phyloP scores from a whole-genome alignment of 2,888 invertebrate genomes.

The Drosophila maculinotata region DNA sequence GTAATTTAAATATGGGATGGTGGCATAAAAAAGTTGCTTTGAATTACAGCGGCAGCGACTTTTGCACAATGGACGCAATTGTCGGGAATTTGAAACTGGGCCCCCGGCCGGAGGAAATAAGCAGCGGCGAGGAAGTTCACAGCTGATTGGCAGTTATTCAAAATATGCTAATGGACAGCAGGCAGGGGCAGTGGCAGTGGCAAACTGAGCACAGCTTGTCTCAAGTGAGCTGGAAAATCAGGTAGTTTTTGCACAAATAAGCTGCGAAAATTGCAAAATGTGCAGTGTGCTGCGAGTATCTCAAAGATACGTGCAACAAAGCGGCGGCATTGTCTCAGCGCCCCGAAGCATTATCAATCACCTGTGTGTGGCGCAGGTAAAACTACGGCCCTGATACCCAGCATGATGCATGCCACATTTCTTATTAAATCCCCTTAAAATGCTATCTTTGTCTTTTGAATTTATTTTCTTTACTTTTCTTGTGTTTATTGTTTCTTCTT shows the following conservation, averaged over 20 bases:
- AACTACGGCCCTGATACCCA: conserved; percentile 12
- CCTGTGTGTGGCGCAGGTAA: conserved; percentile 59
- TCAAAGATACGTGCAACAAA: conserved; percentile 48
- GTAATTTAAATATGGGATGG: conserved; percentile 75
- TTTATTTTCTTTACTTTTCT: conserved; percentile 13
- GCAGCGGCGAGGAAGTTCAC: conserved; percentile 47
- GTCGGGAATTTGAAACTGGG: conserved; percentile 47
- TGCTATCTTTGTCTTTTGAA: conserved; percentile 39
- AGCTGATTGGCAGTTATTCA: conserved; percentile 73
- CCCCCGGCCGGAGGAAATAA: conserved; percentile 33
- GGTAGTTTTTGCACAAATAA: conserved; percentile 74
- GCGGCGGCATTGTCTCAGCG: conserved; percentile 32
- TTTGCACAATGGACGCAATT: conserved; percentile 70
- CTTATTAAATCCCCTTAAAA: conserved; percentile 56
- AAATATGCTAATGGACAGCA: conserved; percentile 55
- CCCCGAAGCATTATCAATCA: conserved; percentile 71
- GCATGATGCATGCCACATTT: conserved; percentile 57
- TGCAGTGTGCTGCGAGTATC: conserved; percentile 59
- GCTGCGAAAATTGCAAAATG: conserved; percentile 18
- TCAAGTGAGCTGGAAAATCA: conserved; percentile 68
- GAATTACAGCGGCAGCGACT: conserved; percentile 59
- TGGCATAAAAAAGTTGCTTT: conserved; percentile 49
- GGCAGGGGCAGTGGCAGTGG: not conserved
- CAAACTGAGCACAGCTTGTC: conserved; percentile 27
- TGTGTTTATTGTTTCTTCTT: conserved; percentile 20